phyloP scores from a whole-genome alignment of 2,888 invertebrate species.

The Blera fallax region DNA sequence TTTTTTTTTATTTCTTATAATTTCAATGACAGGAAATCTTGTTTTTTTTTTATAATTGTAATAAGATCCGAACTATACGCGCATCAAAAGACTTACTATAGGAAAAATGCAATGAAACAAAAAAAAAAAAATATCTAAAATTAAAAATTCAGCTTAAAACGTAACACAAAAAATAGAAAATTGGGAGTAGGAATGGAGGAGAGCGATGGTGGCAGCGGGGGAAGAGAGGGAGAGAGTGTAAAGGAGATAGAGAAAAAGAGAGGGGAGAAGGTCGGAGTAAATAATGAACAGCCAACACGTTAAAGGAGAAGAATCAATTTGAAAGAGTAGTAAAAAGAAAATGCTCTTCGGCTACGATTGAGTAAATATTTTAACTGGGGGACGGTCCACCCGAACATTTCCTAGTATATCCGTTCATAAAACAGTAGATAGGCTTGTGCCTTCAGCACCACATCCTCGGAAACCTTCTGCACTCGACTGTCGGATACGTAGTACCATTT shows the following conservation, averaged over 20 bases:
- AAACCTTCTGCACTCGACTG: conserved; percentile 91
- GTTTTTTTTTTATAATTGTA: conserved; percentile 43
- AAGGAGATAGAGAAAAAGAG: too few relatives aligned
- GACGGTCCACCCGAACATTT: background rate
- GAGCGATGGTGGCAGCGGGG: background rate
- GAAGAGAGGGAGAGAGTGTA: background rate
- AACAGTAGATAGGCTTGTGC: conserved; percentile 97
- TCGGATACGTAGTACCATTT: conserved; percentile 98
- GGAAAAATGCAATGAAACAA: conserved; percentile 55
- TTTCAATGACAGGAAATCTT: conserved; percentile 45
- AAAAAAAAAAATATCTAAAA: conserved; percentile 24
- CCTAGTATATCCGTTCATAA: conserved; percentile 94
- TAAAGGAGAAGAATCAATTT: conserved; percentile 34
- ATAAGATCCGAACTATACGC: conserved; percentile 64
- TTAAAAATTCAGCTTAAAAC: conserved; percentile 64
- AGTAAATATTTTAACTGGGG: conserved; percentile 11
- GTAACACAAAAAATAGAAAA: conserved; percentile 47
- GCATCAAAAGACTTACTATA: conserved; percentile 54
- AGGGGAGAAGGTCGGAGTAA: background rate
- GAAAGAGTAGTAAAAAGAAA: conserved; percentile 44
- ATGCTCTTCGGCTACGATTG: conserved; percentile 50
- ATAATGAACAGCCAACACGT: conserved; percentile 47
- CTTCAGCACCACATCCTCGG: conserved; percentile 89
- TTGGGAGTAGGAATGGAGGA: background rate
- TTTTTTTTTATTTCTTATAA: conserved; percentile 8